Evolutionary conservation across 2,888 invertebrate species (phyloP), one percentile per base, ranked within the genome.

Genomic region (Calliscelio sp.): DNA sequence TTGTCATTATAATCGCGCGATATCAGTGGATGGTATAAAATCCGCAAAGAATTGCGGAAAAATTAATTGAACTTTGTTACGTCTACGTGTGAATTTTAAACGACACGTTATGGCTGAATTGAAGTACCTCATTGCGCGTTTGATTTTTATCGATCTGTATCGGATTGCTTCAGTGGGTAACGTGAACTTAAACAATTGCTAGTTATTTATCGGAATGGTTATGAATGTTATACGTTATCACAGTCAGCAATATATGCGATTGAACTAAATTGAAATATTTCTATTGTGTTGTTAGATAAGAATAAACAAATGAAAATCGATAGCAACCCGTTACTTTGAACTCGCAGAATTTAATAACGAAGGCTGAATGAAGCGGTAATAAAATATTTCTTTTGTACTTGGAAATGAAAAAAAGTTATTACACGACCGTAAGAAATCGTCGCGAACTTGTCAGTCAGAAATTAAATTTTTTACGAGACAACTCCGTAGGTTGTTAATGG

Each of bases 181-280:
- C 79, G 65, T 20, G 38, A 73, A 73, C 73, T 73, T 80, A 73
- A 80, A 80, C 80, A 79, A 65, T 71, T 71, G 71, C 65, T 71
- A 46, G 55, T 65, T 79, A 65, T 65, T 71, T 79, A 71, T 79
- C 65, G 65, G n/a, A 55, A 38, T 57, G 71, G 63, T 71, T 71
- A 65, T 65, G 63, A 46, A 79, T 53, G 68, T 32, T 24, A 24
- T 46, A 24, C 53, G 63, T 63, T 79, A 70, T 61, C 78, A 35
- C 38, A 8, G 18, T 35, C 28, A 7, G 53, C 68, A 25, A 16
- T 61, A 44, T 71, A 49, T 38, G 49, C 65, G 65, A 63, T 68
- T 70, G 46, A 25, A 79, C 71, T 55, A 44, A 79, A 71, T 79
- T 79, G 71, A 71, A 79, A 65, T 71, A 71, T 22, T 71, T 71